Conservation (phyloP, 2,113 vertebrate species). For the Ranitomeya variabilis region DNA sequence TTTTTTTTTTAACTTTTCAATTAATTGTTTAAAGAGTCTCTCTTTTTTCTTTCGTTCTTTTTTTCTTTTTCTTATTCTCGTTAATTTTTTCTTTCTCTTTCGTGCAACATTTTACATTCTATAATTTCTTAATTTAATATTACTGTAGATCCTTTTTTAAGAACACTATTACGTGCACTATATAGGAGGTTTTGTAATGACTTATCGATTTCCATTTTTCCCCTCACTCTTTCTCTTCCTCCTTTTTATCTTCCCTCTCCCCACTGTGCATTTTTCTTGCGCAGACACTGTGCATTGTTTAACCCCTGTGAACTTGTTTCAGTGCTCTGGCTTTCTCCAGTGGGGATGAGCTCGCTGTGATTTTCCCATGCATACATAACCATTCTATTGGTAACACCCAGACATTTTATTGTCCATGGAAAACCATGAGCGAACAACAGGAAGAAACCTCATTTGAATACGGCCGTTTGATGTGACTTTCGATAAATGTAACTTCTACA, state of each 20-base stretch:
- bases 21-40: no score
- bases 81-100: no score
- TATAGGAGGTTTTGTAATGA: no score
- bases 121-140: no score
- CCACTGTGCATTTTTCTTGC: neutral
- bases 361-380: conserved; percentile 45
- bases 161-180: no score
- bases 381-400: conserved; percentile 35
- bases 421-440: conserved; percentile 13
- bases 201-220: neutral
- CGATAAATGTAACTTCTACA: neutral
- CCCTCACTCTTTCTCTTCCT: neutral
- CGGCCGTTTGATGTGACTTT: neutral
- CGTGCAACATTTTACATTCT: no score
- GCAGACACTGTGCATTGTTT: conserved; percentile 30
- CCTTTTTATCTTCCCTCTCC: neutral
- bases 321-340: conserved; percentile 21
- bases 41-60: no score
- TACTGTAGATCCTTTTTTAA: no score
- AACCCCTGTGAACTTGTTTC: conserved; percentile 42
- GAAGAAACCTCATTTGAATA: conserved; percentile 31
- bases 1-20: no score
- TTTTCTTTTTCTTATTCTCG: no score
- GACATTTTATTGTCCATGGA: conserved; percentile 26
- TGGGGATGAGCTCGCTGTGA: conserved; percentile 23